Evolutionary conservation across 2,797 vertebrate species (phyloP).

Genomic region (Danio albolineatus): DNA sequence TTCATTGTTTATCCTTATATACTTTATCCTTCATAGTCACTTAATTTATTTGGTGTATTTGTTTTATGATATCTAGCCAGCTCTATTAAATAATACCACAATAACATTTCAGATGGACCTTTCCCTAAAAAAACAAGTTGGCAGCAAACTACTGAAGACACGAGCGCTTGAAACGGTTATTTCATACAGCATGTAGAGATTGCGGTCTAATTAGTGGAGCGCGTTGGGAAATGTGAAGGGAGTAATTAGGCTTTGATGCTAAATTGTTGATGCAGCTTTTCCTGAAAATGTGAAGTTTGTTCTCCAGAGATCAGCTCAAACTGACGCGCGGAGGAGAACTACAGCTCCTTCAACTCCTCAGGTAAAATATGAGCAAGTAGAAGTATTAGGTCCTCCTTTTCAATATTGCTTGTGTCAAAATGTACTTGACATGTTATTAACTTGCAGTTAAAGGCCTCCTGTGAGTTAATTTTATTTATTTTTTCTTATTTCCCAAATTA

Average conservation of each 20-base stretch:
- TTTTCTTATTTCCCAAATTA: too few relatives aligned
- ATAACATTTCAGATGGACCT: background rate
- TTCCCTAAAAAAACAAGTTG: background rate
- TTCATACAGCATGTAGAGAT: conserved; percentile 25
- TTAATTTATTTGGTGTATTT: too few relatives aligned
- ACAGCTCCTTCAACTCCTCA: conserved; percentile 33
- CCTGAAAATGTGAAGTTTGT: conserved; percentile 57
- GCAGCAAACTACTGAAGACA: conserved; percentile 26
- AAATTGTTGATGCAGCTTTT: conserved; percentile 60
- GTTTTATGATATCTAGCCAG: background rate
- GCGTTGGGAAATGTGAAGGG: conserved; percentile 14
- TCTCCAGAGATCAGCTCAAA: conserved; percentile 44
- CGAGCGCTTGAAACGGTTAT: conserved; percentile 18
- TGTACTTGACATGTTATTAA: too few relatives aligned
- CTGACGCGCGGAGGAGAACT: conserved; percentile 54
- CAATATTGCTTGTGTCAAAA: too few relatives aligned
- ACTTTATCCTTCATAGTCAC: background rate
- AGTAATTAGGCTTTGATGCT: conserved; percentile 58
- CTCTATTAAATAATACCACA: background rate
- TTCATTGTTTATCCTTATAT: too few relatives aligned
- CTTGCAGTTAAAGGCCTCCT: too few relatives aligned
- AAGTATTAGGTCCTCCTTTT: too few relatives aligned
- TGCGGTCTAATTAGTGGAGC: conserved; percentile 46
- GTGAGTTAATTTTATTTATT: too few relatives aligned
- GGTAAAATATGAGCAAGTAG: background rate